Base-by-base conservation (phyloP, 1,140 invertebrate genomes). In the Drosophila albomicans region DNA sequence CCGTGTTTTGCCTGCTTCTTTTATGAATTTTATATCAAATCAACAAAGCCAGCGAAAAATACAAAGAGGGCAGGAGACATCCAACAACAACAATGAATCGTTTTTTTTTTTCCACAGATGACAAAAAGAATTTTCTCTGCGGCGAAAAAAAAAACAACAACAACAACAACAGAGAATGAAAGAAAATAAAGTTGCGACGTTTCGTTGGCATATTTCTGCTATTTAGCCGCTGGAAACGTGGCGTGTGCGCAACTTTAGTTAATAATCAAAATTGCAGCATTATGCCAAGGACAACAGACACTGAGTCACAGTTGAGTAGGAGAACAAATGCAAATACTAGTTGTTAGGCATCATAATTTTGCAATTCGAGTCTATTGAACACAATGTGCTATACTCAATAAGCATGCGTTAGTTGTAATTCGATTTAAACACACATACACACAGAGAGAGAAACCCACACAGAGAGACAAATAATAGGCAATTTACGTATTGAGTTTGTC, bases 1-100 rank as follows among this genome's bases (percentile, higher is more conserved):
- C 20, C 51, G 49, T 54, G 30, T 10, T 32, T n/a, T 51, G 25
- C 20, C 46, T 32, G 25, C 25, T 28, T 54, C 61, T 76, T 87
- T 87, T 88, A 88, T 86, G 76, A 75, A 82, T 88, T 79, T 86
- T 87, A 82, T 79, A 87, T 86, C 70, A 85, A 75, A 73, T 74
- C 75, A 82, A 86, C 79, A 86, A 63, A 65, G 62, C 79, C 79
- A 69, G 57, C 62, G 62, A 56, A 56, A 56, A 13, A 13, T n/a
- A 43, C 48, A 16, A 20, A 38, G 16, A 57, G 51, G 66, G 38
- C n/a, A 16, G 25, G 8, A 30, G 10, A 57, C 66, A 82, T 1
- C 25, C 48, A 51, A 51, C 20, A 51, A 25, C 41, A 65, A 41
- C 38, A 69, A 75, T 66, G 57, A 41, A 73, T 62, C 72, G 76